A percentile compares a stretch with the other conserved stretches of the same genome.
phyloP scores from a whole-genome alignment of 2,888 invertebrate species.

The Myopa tessellatipennis region DNA sequence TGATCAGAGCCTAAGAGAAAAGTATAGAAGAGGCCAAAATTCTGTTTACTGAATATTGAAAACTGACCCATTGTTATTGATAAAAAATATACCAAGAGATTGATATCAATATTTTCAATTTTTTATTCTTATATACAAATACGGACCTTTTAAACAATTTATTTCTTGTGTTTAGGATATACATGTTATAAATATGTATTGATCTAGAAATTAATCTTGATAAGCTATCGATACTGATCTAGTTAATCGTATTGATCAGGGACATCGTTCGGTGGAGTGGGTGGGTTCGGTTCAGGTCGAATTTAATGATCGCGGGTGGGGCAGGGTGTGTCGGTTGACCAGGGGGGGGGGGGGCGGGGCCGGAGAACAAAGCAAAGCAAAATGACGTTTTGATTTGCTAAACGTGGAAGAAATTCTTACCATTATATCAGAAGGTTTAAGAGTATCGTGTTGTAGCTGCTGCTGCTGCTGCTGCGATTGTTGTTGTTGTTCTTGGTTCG shows the following conservation, averaged over 20 bases:
- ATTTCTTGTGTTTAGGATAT: too few relatives aligned
- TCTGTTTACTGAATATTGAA: too few relatives aligned
- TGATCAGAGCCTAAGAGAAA: too few relatives aligned
- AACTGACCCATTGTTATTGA: too few relatives aligned
- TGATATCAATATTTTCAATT: too few relatives aligned
- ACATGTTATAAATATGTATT: too few relatives aligned
- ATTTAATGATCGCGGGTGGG: neutral
- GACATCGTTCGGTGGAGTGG: neutral
- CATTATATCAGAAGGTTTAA: conserved; percentile 33
- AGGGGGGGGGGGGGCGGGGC: conserved; percentile 30
- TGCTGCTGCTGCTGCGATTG: conserved; percentile 22
- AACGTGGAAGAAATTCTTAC: conserved; percentile 36
- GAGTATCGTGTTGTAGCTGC: conserved; percentile 12
- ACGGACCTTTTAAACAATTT: too few relatives aligned
- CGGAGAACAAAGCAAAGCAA: conserved; percentile 22
- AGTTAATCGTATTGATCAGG: neutral
- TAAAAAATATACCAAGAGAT: too few relatives aligned
- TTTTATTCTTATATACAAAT: too few relatives aligned
- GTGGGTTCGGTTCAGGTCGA: neutral
- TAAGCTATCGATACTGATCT: neutral
- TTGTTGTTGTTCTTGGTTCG: conserved; percentile 7
- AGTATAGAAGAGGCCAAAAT: too few relatives aligned
- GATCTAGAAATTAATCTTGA: neutral
- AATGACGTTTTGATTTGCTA: conserved; percentile 44
- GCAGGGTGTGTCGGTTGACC: conserved; percentile 11